Conservation (phyloP, 2,888 invertebrate genomes). For the Diogma glabrata region DNA sequence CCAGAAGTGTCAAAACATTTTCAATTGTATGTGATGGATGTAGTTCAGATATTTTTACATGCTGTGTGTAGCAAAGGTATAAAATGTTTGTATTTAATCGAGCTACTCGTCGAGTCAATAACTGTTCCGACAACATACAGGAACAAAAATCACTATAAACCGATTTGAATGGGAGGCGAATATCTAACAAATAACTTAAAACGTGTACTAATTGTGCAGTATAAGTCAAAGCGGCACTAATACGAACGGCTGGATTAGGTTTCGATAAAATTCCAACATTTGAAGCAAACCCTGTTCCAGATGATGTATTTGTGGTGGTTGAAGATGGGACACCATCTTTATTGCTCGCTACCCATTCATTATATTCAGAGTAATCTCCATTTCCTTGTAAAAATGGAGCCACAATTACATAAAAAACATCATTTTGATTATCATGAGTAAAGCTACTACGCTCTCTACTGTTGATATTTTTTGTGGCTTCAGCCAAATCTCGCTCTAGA, state of each 20-base stretch:
- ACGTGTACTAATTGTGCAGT: constrained; percentile 74
- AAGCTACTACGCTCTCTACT: constrained; percentile 65
- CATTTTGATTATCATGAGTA: constrained; percentile 30
- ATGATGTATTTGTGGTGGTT: constrained; percentile 15
- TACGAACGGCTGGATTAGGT: constrained; percentile 57
- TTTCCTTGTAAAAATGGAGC: constrained; percentile 74
- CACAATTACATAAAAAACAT: constrained; percentile 63
- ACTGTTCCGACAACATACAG: constrained; percentile 55
- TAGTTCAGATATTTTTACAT: constrained; percentile 49
- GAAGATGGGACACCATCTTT: constrained; percentile 34
- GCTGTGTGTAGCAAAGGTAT: constrained; percentile 66
- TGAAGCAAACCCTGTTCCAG: constrained; percentile 27
- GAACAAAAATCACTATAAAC: constrained; percentile 72
- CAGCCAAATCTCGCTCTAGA: constrained; percentile 39
- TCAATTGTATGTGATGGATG: constrained; percentile 58
- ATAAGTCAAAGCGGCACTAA: constrained; percentile 72
- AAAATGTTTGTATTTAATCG: constrained; percentile 70
- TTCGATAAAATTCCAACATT: constrained; percentile 44
- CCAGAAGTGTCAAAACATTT: constrained; percentile 58
- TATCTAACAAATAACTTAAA: constrained; percentile 72
- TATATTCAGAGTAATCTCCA: constrained; percentile 71
- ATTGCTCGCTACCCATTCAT: constrained; percentile 55
- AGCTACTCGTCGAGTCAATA: constrained; percentile 62
- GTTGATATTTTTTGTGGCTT: constrained; percentile 67
- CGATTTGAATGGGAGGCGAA: constrained; percentile 64